A percentile compares a stretch with the other conserved stretches of the same genome.
These are phyloP conservation scores for Amphiprion ocellaris DNA, from an alignment of 2,113 vertebrate genomes.

Conservation along the genomic window DNA sequence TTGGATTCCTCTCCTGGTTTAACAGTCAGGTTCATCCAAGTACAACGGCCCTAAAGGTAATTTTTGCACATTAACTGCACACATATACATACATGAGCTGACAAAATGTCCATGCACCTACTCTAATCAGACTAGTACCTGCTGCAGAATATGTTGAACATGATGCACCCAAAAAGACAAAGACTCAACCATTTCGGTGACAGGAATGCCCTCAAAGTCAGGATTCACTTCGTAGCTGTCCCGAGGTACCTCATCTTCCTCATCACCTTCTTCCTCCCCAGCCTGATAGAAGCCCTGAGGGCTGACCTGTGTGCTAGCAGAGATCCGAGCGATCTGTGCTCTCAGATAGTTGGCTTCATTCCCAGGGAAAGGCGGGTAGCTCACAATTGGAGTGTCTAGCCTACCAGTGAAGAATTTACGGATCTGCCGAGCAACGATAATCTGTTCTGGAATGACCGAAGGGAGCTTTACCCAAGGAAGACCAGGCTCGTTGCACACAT, in stretches of 20 bases:
- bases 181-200: slow-evolving; percentile 87
- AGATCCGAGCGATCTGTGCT: slow-evolving; percentile 96
- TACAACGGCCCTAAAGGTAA: slow-evolving; percentile 89
- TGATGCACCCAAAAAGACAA: slow-evolving; percentile 94
- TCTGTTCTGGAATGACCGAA: slow-evolving; percentile 90
- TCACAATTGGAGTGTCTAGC: slow-evolving; percentile 87
- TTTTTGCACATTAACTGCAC: background rate
- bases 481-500: slow-evolving; percentile 93
- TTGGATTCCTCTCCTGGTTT: slow-evolving; percentile 85
- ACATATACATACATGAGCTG: background rate
- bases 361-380: slow-evolving; percentile 94
- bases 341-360: slow-evolving; percentile 94
- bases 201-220: slow-evolving; percentile 90
- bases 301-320: slow-evolving; percentile 92
- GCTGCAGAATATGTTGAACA: slow-evolving; percentile 89
- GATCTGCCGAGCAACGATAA: slow-evolving; percentile 89
- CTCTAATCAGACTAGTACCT: slow-evolving; percentile 82
- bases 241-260: slow-evolving; percentile 86
- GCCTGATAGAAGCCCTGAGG: slow-evolving; percentile 92
- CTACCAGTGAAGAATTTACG: slow-evolving; percentile 92
- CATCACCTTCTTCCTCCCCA: slow-evolving; percentile 90
- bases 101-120: background rate
- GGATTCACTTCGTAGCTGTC: slow-evolving; percentile 89
- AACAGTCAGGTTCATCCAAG: slow-evolving; percentile 89
- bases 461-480: slow-evolving; percentile 92